Evolutionary conservation across 2,888 invertebrate species (phyloP).

Genomic region (Campoplex capitator): DNA sequence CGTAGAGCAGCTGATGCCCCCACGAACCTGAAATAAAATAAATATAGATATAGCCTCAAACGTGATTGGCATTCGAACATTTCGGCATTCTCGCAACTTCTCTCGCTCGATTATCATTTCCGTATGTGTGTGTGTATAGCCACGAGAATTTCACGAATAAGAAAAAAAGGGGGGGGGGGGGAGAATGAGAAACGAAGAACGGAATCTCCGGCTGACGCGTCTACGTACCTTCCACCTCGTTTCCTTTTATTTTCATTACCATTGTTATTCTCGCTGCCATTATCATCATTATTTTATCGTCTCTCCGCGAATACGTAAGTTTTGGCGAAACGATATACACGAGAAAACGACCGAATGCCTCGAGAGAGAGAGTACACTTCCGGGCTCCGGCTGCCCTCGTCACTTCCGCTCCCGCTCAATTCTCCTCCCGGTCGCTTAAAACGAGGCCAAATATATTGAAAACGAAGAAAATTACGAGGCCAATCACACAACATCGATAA

Average conservation of each 20-base stretch:
- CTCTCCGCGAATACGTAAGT: neutral
- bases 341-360: constrained; percentile 7
- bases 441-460: constrained; percentile 33
- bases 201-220: constrained; percentile 49
- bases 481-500: neutral
- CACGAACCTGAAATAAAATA: neutral
- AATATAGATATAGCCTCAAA: neutral
- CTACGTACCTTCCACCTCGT: neutral
- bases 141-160: constrained; percentile 25
- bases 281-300: constrained; percentile 13
- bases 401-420: constrained; percentile 80
- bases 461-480: constrained; percentile 5
- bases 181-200: constrained; percentile 7
- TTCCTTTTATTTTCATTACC: constrained; percentile 15
- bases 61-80: constrained; percentile 62
- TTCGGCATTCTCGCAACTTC: constrained; percentile 44
- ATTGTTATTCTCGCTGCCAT: neutral
- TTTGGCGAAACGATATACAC: constrained; percentile 6
- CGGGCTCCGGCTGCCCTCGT: constrained; percentile 77
- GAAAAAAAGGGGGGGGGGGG: neutral
- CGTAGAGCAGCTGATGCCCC: constrained; percentile 31
- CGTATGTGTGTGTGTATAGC: neutral
- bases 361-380: constrained; percentile 69
- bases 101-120: constrained; percentile 70
- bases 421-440: constrained; percentile 55